Percentiles rank a stretch among this genome's conserved stretches.
phyloP scores from a whole-genome alignment of 1,140 invertebrate species.

The Oppia nitens region DNA sequence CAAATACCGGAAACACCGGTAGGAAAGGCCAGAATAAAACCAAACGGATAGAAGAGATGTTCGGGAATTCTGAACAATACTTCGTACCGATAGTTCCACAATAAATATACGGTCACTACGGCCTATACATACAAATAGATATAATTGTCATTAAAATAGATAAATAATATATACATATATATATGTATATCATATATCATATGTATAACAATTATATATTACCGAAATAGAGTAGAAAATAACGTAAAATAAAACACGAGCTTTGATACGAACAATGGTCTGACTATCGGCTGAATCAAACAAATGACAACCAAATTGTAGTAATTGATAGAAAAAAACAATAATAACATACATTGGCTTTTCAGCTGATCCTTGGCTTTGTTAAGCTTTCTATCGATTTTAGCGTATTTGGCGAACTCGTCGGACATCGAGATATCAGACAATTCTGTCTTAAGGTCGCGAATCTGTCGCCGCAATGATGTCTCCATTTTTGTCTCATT shows the following conservation, averaged over 20 bases:
- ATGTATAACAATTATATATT: neutral
- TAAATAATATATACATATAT: slow-evolving; percentile 6
- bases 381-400: slow-evolving; percentile 34
- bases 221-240: slow-evolving; percentile 9
- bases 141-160: no score
- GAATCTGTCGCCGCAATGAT: slow-evolving; percentile 25
- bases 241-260: neutral
- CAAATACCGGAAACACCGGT: slow-evolving; percentile 5
- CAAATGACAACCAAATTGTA: neutral
- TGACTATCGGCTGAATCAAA: neutral
- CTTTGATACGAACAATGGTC: neutral
- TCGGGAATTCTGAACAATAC: slow-evolving; percentile 13
- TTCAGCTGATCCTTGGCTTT: slow-evolving; percentile 31
- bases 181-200: neutral
- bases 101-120: slow-evolving; percentile 7
- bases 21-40: slow-evolving; percentile 16
- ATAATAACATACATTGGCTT: slow-evolving; percentile 27
- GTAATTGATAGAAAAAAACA: neutral
- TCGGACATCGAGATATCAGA: slow-evolving; percentile 34
- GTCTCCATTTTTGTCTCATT: slow-evolving; percentile 22
- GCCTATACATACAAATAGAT: no score
- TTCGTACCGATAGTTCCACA: slow-evolving; percentile 15
- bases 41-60: slow-evolving; percentile 16
- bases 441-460: slow-evolving; percentile 32
- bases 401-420: slow-evolving; percentile 42